phyloP scores from a whole-genome alignment of 2,113 vertebrate genomes.

The Marmota monax region DNA sequence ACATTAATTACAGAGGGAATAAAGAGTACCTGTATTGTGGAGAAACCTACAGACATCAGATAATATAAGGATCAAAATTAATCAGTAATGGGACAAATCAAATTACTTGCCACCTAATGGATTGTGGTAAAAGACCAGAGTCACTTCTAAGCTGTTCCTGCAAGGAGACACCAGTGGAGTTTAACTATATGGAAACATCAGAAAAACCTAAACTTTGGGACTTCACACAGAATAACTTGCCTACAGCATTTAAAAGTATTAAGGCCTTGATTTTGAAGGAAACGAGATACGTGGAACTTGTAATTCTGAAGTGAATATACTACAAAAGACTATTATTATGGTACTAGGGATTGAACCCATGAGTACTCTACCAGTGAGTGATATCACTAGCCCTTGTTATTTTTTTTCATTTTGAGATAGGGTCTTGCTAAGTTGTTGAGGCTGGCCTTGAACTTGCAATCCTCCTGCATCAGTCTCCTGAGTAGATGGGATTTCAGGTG shows the following conservation, averaged over 20 bases:
- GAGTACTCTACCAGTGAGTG: too few species aligned
- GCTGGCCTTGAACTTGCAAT: too few species aligned
- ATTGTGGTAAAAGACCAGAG: background rate
- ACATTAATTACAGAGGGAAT: background rate
- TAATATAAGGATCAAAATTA: background rate
- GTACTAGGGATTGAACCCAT: too few species aligned
- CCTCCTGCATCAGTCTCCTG: too few species aligned
- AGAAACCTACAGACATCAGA: background rate
- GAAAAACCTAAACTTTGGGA: background rate
- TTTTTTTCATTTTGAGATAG: too few species aligned
- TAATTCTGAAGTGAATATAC: background rate
- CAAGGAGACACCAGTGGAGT: background rate
- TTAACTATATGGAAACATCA: background rate
- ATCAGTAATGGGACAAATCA: background rate
- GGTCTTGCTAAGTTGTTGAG: too few species aligned
- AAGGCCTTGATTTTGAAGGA: background rate
- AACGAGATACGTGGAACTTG: background rate
- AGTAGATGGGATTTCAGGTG: too few species aligned
- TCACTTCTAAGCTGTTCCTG: background rate
- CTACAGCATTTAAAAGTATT: background rate
- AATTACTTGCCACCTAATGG: background rate
- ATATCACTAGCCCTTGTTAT: too few species aligned
- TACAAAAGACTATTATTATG: background rate
- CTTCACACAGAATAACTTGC: constrained; percentile 4
- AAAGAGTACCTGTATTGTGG: background rate